phyloP scores from a whole-genome alignment of 2,113 vertebrate species.

The Delphinapterus leucas region DNA sequence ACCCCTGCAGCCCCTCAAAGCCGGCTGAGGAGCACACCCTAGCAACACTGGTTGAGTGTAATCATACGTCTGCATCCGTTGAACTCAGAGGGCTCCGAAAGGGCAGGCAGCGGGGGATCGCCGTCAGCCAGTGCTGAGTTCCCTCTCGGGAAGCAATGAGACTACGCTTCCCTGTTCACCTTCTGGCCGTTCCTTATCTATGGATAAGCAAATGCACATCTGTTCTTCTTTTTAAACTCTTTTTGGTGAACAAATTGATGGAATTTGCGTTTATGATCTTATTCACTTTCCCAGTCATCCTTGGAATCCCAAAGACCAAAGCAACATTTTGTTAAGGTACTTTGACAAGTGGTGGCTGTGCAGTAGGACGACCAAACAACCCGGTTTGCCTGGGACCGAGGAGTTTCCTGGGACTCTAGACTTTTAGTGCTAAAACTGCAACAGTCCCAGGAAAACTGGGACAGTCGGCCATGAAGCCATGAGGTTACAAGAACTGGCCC shows the following conservation, averaged over 20 bases:
- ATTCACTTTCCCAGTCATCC: neutral
- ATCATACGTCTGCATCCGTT: neutral
- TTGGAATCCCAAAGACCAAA: neutral
- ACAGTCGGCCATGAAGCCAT: neutral
- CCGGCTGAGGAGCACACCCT: neutral
- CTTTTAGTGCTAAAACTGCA: neutral
- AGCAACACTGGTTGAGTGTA: neutral
- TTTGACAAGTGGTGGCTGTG: neutral
- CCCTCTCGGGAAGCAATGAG: neutral
- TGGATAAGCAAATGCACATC: neutral
- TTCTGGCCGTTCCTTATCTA: neutral
- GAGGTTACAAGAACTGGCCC: neutral
- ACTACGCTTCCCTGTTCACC: neutral
- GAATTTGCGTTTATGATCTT: neutral
- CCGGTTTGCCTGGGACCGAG: neutral
- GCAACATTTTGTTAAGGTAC: neutral
- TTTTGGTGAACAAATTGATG: neutral
- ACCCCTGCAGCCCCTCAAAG: neutral
- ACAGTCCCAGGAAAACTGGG: neutral
- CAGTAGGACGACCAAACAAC: neutral
- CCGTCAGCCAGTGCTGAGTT: neutral
- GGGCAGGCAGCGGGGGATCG: neutral
- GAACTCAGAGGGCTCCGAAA: neutral
- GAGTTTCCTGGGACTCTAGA: neutral
- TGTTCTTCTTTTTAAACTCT: neutral